These are phyloP conservation scores for Thalassophryne amazonica DNA, from an alignment of 2,797 vertebrate species.

Conservation along the genomic window DNA sequence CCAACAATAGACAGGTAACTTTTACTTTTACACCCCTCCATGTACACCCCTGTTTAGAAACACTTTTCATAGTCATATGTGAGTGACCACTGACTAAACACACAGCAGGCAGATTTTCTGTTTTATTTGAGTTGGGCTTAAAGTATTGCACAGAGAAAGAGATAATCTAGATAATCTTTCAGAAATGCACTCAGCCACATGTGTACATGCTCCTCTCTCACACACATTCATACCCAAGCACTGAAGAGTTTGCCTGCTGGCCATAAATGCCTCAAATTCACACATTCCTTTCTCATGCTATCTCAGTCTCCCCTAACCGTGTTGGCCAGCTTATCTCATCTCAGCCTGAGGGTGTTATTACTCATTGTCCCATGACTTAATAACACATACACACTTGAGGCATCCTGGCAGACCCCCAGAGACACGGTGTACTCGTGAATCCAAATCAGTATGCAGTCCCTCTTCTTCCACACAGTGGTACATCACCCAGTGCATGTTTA, in stretches of 20 bases:
- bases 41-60: background rate
- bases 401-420: conserved; percentile 13
- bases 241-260: conserved; percentile 25
- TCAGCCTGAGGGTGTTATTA: conserved; percentile 49
- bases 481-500: no score
- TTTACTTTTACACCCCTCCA: background rate
- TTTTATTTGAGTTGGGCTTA: no score
- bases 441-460: conserved; percentile 20
- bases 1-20: conserved; percentile 88
- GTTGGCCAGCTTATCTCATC: conserved; percentile 55
- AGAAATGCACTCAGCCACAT: background rate
- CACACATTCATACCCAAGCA: background rate
- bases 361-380: conserved; percentile 45
- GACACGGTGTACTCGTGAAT: conserved; percentile 6
- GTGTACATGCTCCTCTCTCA: background rate
- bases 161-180: background rate
- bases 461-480: conserved; percentile 5
- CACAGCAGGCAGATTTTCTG: background rate
- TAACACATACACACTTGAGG: conserved; percentile 9
- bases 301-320: conserved; percentile 51
- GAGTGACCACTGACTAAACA: no score
- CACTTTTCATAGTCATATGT: no score
- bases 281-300: conserved; percentile 42
- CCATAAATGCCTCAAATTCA: conserved; percentile 53
- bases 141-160: no score